Base-by-base conservation (phyloP, 2,888 invertebrate genomes). In the Epistrophe grossulariae region DNA sequence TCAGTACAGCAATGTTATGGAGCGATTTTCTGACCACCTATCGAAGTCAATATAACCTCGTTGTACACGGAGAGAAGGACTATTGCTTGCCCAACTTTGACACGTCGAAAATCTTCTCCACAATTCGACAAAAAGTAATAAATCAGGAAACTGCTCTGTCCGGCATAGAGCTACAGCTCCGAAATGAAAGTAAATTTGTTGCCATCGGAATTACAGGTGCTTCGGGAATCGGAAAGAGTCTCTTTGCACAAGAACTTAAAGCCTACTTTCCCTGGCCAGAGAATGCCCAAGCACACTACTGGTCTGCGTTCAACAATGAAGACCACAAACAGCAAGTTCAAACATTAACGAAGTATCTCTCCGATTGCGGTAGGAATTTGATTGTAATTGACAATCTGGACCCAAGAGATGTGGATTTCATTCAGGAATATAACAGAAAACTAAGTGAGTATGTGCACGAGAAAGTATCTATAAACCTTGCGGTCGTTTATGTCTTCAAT, bases 321-420 rank as follows among this genome's bases (percentile, higher is more conserved):
- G 57, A 40, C 0, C 57, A 89, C 15, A 90, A 89, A 48, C 57
- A 88, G 11, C 59, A 84, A n/a, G 24, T 90, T 13, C 17, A 48
- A 13, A 45, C 79, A 11, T 73, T 90, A 28, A 77, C 90, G 0
- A 62, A 83, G 1, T 85, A 89, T 4, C 68, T 93, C 1, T 89
- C 90, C 0, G 88, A 89, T 8, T 93, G 93, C 80, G 93, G 93
- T 0, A 89, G 90, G 38, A 93, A 93, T 89, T 84, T 93, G 35
- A 78, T 93, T 15, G 73, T 93, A 35, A 91, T 93, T 48, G 93
- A 93, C 62, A 91, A 91, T 72, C 88, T 93, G 79, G 15, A 76
- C 0, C 72, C 89, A 0, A 64, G 78, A 0, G 91, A 92, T 79
- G 13, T 78, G 3, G 83, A 88, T 4, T 88, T 89, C 10, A 89